Base-by-base conservation (phyloP, 2,797 vertebrate species). In the Pipistrellus kuhlii region DNA sequence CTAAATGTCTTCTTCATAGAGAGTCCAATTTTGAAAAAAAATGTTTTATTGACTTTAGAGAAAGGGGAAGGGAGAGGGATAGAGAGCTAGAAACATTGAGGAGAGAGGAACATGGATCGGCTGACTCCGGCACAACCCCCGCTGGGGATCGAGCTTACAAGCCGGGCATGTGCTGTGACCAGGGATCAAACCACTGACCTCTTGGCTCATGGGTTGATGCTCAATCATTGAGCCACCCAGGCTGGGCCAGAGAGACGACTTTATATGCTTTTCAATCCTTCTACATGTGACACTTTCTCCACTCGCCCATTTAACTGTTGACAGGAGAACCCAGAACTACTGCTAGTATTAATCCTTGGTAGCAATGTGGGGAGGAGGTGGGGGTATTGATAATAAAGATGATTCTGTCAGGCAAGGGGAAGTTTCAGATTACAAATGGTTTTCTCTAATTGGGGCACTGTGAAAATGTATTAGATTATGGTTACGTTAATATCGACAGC, bases 401-500 rank as follows among this genome's bases (percentile, higher is more conserved):
- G 78, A 84, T 41, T 30, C 12, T 57, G 30, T 76, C 46, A 38
- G 35, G 23, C 62, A 76, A 90, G 68, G 44, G 66, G 46, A 86
- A 35, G 10, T 68, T 95, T 88, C 30, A 66, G 59, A 57, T 64
- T 73, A 62, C 20, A 64, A 85, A 35, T 44, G 62, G 30, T 75
- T 78, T 87, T 89, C 75, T 91, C 82, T 88, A 78, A 86, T 75
- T 68, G 71, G 57, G 64, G 35, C 69, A 35, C 51, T 73, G 8
- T 38, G 32, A 85, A 68, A 81, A 78, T 88, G 44, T 68, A 38
- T 73, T 77, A 44, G 82, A 46, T 90, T 94, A 51, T 51, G 55
- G 46, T 90, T 91, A 72, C 84, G 35, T 92, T 92, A 81, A 84
- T 93, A 68, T 57, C 93, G 93, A 93, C 72, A 81, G 76, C 89